A percentile compares a stretch with the other conserved stretches of the same genome.
These are phyloP conservation scores for Heliconius charithonia DNA, from an alignment of 2,888 invertebrate species.

Conservation along the genomic window DNA sequence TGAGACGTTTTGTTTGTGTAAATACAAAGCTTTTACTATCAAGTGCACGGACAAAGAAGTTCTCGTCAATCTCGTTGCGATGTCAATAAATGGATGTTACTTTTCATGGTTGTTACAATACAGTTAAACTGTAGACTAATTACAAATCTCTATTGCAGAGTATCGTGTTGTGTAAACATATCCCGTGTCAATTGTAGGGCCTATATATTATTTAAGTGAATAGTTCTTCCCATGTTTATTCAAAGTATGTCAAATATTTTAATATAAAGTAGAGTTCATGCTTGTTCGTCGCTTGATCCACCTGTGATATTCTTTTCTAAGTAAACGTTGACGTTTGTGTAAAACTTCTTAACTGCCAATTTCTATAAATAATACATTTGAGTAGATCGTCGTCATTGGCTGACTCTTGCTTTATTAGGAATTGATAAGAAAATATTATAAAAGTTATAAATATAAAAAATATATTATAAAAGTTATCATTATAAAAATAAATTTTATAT, in stretches of 20 bases:
- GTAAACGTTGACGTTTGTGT: constrained; percentile 63
- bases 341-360: constrained; percentile 67
- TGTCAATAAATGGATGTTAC: constrained; percentile 63
- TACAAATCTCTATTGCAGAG: constrained; percentile 59
- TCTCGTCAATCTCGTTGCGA: constrained; percentile 65
- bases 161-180: constrained; percentile 66
- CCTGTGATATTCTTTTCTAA: constrained; percentile 76
- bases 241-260: constrained; percentile 58
- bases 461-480: constrained; percentile 25
- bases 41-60: constrained; percentile 83
- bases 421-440: constrained; percentile 49
- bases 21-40: constrained; percentile 82
- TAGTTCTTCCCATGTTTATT: constrained; percentile 48
- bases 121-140: constrained; percentile 60
- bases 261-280: constrained; percentile 75
- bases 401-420: constrained; percentile 54
- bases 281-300: constrained; percentile 78
- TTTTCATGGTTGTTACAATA: constrained; percentile 61
- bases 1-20: constrained; percentile 83
- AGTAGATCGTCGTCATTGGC: constrained; percentile 58
- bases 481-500: constrained; percentile 37
- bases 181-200: constrained; percentile 74
- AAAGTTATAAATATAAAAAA: constrained; percentile 34
- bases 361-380: constrained; percentile 56
- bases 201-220: constrained; percentile 61